Base-by-base conservation (phyloP, 64 coral and sea anemone genomes). In the Montipora sp. region DNA sequence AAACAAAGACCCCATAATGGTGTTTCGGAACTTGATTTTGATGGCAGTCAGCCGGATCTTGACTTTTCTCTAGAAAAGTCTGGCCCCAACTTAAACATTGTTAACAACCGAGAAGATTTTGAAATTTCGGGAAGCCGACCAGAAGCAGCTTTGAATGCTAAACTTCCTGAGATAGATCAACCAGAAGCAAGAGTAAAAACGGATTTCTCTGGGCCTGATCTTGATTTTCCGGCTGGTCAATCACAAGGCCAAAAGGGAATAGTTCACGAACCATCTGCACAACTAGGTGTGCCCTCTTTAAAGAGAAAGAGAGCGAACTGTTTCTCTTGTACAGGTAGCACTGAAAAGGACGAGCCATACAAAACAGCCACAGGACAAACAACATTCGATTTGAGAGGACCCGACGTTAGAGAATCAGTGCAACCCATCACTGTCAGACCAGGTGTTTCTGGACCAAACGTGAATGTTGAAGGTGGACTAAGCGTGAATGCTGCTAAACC, bases 321-420 rank as follows among this genome's bases (percentile, higher is more conserved):
- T 47, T 59, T 83, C 43, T 36, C 59, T 4, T 83, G 81, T 15
- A 7, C 60, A 47, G 81, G 59, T 43, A 12, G 60, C 47, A 60
- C 20, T 65, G 60, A 83, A 16, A 83, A 83, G 47, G 59, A 83
- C 47, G 60, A 83, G 14, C 59, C 81, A 3, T 83, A 83, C 16
- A 83, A 13, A 15, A 68, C 43, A 47, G 24, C 60, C 5, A 67
- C 24, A 7, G 55, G 22, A 47, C 44, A 67, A 7, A 2, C 16
- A 18, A 22, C 12, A 3, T 47, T 47, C 13, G 43, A 69, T 18
- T 67, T 16, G 3, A 15, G 10, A 6, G 60, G 60, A 48, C 59
- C 8, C 11, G 43, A 47, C 3, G 2, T 44, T 24, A 59, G 67
- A 9, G 59, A 24, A 66, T 66, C 59, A 44, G 14, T 83, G 16